Conservation (phyloP, 2,888 invertebrate genomes). For the Leptothorax acervorum region DNA sequence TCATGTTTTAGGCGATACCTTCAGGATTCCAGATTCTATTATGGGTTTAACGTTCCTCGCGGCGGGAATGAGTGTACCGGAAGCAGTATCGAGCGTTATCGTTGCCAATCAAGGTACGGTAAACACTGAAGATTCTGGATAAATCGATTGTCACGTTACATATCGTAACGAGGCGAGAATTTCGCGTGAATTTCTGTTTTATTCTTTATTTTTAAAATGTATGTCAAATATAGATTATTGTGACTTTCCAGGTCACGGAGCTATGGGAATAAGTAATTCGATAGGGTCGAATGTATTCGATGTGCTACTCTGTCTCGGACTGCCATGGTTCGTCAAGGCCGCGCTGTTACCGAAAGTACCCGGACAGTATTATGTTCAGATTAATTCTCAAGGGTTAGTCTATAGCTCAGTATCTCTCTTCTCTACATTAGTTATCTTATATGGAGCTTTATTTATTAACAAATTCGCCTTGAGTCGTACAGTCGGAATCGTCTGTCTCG, state of each 20-base stretch:
- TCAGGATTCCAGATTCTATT: constrained; percentile 93
- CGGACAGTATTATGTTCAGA: constrained; percentile 88
- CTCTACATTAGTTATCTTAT: constrained; percentile 90
- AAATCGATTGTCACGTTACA: constrained; percentile 40
- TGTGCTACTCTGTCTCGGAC: constrained; percentile 91
- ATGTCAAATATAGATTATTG: background rate
- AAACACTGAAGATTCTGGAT: background rate
- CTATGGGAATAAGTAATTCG: constrained; percentile 93
- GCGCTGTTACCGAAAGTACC: constrained; percentile 88
- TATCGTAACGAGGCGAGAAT: background rate
- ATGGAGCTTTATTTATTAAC: constrained; percentile 89
- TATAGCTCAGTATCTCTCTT: constrained; percentile 92
- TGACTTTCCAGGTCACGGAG: constrained; percentile 88
- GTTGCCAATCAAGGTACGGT: constrained; percentile 92
- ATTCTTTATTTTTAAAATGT: background rate
- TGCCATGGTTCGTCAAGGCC: constrained; percentile 92
- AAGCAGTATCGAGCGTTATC: constrained; percentile 94
- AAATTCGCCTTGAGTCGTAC: constrained; percentile 90
- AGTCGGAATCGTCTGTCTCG: constrained; percentile 89
- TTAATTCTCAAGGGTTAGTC: constrained; percentile 92
- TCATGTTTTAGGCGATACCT: constrained; percentile 89
- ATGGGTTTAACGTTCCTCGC: constrained; percentile 95
- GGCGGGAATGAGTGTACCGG: constrained; percentile 94
- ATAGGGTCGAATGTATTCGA: constrained; percentile 95
- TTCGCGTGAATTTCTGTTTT: background rate